phyloP scores from a whole-genome alignment of 1,140 invertebrate species.

The Halotydeus destructor region DNA sequence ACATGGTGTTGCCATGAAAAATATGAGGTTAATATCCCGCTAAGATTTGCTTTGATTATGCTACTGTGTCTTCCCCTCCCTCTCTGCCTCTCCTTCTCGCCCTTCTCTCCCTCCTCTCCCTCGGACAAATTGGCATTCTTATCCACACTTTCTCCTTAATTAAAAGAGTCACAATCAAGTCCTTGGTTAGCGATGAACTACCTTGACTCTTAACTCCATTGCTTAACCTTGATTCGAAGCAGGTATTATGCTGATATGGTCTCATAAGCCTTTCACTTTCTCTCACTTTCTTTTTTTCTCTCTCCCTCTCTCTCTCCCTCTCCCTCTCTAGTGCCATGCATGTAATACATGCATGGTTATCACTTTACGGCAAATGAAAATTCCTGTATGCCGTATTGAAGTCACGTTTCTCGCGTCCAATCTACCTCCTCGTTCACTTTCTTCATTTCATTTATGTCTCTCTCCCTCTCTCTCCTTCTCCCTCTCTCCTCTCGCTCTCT shows the following conservation, averaged over 20 bases:
- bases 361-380: too few species aligned
- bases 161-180: neutral
- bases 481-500: neutral
- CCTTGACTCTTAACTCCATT: neutral
- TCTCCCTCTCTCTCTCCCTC: too few species aligned
- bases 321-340: too few species aligned
- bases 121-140: neutral
- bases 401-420: too few species aligned
- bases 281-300: too few species aligned
- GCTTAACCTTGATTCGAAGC: neutral
- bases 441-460: too few species aligned
- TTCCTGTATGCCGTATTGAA: too few species aligned
- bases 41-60: neutral
- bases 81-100: neutral
- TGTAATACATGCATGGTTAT: too few species aligned
- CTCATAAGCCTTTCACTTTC: too few species aligned
- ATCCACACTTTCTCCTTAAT: neutral
- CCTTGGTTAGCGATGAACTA: neutral
- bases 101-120: neutral
- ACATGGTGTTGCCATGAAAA: neutral
- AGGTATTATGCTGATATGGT: neutral
- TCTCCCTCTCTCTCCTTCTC: neutral
- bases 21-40: neutral
- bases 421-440: too few species aligned
- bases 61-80: neutral